These are phyloP conservation scores for Aphaenogaster rudis DNA, from an alignment of 1,140 invertebrate genomes.

Conservation along the genomic window DNA sequence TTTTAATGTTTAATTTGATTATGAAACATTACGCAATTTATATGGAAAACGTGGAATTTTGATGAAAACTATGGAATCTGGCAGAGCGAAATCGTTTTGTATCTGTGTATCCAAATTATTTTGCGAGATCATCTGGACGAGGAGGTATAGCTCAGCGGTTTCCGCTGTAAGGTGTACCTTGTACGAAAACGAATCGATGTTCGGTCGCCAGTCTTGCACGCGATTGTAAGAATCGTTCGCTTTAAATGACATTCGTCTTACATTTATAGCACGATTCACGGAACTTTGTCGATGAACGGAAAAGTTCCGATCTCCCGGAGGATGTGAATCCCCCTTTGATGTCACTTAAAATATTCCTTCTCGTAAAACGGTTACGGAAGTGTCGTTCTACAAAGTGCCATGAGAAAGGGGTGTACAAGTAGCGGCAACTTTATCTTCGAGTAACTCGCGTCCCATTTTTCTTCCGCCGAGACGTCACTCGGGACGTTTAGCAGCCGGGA, in stretches of 20 bases:
- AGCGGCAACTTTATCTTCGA: conserved; percentile 51
- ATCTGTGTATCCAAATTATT: not conserved
- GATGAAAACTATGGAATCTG: conserved; percentile 18
- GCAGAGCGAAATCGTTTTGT: not conserved
- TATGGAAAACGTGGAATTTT: conserved; percentile 29
- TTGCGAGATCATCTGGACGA: not conserved
- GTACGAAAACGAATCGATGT: not conserved
- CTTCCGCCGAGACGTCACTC: conserved; percentile 33
- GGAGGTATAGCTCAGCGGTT: not conserved
- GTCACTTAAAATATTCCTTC: conserved; percentile 58
- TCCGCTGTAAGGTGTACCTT: not conserved
- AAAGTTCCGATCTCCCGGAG: conserved; percentile 24
- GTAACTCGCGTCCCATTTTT: conserved; percentile 49
- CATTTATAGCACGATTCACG: conserved; percentile 37
- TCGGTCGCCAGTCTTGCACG: not conserved
- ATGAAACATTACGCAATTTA: conserved; percentile 25
- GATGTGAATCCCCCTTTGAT: conserved; percentile 25
- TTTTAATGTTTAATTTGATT: conserved; percentile 56
- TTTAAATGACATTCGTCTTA: conserved; percentile 23
- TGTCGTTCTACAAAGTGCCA: conserved; percentile 45
- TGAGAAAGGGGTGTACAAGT: conserved; percentile 29
- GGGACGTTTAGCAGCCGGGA: conserved; percentile 23
- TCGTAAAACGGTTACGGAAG: conserved; percentile 54
- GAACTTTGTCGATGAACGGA: conserved; percentile 31
- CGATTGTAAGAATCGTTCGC: conserved; percentile 26